Conservation (phyloP, 2,797 vertebrate genomes). For the Mormyrus hasselquistii region DNA sequence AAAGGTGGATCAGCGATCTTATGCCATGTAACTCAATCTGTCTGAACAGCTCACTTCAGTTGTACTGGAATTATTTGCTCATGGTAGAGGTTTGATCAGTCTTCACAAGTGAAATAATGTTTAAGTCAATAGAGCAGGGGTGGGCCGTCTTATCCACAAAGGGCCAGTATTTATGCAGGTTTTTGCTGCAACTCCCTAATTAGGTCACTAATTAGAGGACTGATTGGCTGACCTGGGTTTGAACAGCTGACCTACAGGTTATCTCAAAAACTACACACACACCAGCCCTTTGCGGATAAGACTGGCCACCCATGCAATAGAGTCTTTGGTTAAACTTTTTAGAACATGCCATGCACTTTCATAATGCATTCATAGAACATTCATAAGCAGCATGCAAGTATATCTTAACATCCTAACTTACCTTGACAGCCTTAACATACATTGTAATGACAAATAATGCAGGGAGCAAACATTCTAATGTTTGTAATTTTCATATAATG, state of each 20-base stretch:
- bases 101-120: neutral
- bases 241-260: too few relatives aligned
- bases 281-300: too few relatives aligned
- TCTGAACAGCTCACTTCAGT: neutral
- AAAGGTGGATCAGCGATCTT: neutral
- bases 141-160: too few relatives aligned
- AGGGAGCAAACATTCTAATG: neutral
- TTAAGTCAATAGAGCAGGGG: neutral
- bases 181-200: too few relatives aligned
- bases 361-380: neutral
- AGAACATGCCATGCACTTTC: neutral
- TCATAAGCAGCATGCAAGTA: neutral
- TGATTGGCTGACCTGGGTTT: too few relatives aligned
- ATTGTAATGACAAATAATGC: neutral
- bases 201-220: too few relatives aligned
- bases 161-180: too few relatives aligned
- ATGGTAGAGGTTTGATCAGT: neutral
- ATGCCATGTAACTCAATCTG: neutral
- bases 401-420: neutral
- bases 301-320: neutral
- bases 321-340: neutral
- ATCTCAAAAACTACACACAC: too few relatives aligned
- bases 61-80: neutral
- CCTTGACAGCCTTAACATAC: neutral
- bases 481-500: neutral